These are phyloP conservation scores for Troilus luridus DNA, from an alignment of 2,888 invertebrate species.

Conservation along the genomic window DNA sequence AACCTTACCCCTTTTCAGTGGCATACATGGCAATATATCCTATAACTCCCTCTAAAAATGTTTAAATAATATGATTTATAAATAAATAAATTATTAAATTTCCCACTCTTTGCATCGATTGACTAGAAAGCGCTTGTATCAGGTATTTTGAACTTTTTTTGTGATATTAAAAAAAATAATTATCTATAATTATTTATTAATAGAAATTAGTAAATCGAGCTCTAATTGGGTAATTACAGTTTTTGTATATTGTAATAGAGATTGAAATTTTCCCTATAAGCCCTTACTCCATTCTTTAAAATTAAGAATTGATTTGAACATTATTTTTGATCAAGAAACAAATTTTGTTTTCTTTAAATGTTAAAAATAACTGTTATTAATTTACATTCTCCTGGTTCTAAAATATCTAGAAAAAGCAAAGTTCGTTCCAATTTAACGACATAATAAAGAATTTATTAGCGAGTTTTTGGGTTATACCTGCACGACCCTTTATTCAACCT, in stretches of 20 bases:
- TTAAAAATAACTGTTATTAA: background rate
- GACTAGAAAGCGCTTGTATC: background rate
- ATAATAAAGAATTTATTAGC: too few species aligned
- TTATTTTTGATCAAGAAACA: background rate
- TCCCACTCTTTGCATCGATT: too few species aligned
- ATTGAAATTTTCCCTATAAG: background rate
- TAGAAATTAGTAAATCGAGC: background rate
- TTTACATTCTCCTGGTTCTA: background rate
- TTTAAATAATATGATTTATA: too few species aligned
- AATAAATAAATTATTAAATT: too few species aligned
- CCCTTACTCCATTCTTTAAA: background rate
- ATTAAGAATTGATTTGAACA: background rate
- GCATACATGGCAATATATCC: too few species aligned
- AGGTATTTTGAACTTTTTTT: background rate
- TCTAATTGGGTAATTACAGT: background rate
- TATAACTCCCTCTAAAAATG: too few species aligned
- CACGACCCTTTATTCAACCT: background rate
- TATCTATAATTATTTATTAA: too few species aligned
- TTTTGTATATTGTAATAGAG: background rate
- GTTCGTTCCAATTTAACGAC: too few species aligned
- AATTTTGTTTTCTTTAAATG: background rate
- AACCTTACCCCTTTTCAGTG: background rate
- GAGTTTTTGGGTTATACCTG: too few species aligned
- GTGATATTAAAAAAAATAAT: background rate
- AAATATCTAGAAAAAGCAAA: background rate